Conservation (phyloP, 2,113 vertebrate species). For the Chauna torquata region DNA sequence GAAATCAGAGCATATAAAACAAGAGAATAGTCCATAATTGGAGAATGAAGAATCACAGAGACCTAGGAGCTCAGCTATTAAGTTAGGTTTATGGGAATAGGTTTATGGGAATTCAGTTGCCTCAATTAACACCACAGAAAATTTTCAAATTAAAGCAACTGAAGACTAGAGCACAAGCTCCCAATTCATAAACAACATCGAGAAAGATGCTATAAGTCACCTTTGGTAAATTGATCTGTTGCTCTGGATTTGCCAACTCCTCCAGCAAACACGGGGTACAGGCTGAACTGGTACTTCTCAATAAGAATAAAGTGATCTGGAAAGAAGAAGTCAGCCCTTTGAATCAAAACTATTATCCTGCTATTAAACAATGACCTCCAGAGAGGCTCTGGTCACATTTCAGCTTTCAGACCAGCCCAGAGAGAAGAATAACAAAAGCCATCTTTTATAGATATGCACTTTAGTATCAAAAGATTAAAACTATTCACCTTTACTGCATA, state of each 20-base stretch:
- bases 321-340: slow-evolving; percentile 28
- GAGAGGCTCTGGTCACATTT: neutral
- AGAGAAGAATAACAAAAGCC: neutral
- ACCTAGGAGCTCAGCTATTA: neutral
- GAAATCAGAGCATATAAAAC: neutral
- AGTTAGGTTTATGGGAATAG: neutral
- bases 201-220: slow-evolving; percentile 61
- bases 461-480: neutral
- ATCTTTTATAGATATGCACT: neutral
- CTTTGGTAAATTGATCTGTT: slow-evolving; percentile 73
- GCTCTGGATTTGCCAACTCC: slow-evolving; percentile 82
- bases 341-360: neutral
- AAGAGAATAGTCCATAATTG: neutral
- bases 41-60: neutral
- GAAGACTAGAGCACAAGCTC: neutral
- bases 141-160: neutral
- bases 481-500: neutral
- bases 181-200: neutral
- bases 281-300: slow-evolving; percentile 85
- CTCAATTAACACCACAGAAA: neutral
- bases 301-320: slow-evolving; percentile 87
- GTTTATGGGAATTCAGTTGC: neutral
- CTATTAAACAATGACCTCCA: neutral
- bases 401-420: neutral
- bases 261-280: slow-evolving; percentile 88